Percentiles rank a stretch among this genome's conserved stretches.
These are phyloP conservation scores for Ormyrus labotus DNA, from an alignment of 2,888 invertebrate genomes.

Conservation along the genomic window DNA sequence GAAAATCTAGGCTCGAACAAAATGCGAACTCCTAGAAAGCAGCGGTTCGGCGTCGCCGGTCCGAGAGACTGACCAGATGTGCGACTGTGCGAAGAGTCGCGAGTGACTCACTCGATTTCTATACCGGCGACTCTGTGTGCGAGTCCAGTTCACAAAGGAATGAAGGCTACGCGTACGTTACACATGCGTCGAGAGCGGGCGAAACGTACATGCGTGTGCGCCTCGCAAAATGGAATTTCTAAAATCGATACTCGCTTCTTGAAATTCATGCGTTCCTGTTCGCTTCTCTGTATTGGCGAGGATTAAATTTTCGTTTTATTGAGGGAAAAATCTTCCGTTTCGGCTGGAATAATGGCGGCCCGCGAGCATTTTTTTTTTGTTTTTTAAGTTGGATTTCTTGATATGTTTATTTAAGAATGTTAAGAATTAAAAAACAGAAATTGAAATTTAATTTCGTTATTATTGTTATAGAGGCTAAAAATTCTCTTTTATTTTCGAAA, in stretches of 20 bases:
- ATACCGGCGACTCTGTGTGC: background rate
- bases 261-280: background rate
- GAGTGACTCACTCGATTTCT: constrained; percentile 66
- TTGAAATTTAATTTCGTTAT: too few species aligned
- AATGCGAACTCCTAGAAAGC: background rate
- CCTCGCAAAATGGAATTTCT: constrained; percentile 2
- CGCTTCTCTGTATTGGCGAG: background rate
- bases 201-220: background rate
- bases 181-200: constrained; percentile 15
- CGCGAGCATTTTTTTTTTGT: too few species aligned
- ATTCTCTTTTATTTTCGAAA: too few species aligned
- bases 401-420: too few species aligned
- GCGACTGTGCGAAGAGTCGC: constrained; percentile 66
- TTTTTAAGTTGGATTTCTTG: too few species aligned
- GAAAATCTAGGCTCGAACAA: too few species aligned
- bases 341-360: too few species aligned
- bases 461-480: too few species aligned
- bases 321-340: too few species aligned
- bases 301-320: too few species aligned
- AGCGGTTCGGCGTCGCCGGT: constrained; percentile 59
- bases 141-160: constrained; percentile 11
- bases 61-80: constrained; percentile 67
- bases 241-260: constrained; percentile 27
- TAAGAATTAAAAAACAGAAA: too few species aligned
- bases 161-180: constrained; percentile 9